Evolutionary conservation across 2,888 invertebrate species (phyloP), one percentile per base, ranked within the genome.

Genomic region (Lissonota sp.): DNA sequence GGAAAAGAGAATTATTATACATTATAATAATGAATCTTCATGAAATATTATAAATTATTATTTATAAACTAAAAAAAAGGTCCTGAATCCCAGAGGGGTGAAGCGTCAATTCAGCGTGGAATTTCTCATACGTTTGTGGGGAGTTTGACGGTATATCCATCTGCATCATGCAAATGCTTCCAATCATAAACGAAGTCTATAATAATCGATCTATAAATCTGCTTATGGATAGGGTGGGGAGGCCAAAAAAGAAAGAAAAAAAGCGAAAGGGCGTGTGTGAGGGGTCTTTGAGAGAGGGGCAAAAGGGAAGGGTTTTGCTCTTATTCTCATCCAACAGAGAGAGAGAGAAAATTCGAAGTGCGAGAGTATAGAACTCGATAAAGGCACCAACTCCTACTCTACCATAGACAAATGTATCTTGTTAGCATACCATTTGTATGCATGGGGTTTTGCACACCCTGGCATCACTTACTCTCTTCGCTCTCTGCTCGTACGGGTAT

Each of bases 351-450:
- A 79, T 78, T 53, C 69, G 67, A 53, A 44, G 71, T 49, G 67
- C 37, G 67, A 53, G 73, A 73, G 70, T 71, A 37, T 53, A 37
- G 66, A 83, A 69, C 57, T 70, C 73, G 70, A 79, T 70, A 44
- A 72, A 80, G 70, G 77, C 82, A 67, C 71, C 51, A 62, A 26
- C 26, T 63, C 74, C 83, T 85, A 83, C 86, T 89, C 87, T 87
- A 86, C 89, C 90, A 88, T 92, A 90, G 91, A 92, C 91, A 91
- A 92, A 91, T 91, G 92, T 91, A 92, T 88, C 91, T 92, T 91
- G 90, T 92, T 92, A 91, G 92, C 92, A 92, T 92, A 91, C 90
- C 89, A 92, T 92, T 92, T 92, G 91, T 92, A 92, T 92, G 92
- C 92, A 92, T 92, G 91, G 91, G 90, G 89, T 91, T 91, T 89